phyloP scores from a whole-genome alignment of 2,888 invertebrate genomes.

The Ametastegia equiseti region DNA sequence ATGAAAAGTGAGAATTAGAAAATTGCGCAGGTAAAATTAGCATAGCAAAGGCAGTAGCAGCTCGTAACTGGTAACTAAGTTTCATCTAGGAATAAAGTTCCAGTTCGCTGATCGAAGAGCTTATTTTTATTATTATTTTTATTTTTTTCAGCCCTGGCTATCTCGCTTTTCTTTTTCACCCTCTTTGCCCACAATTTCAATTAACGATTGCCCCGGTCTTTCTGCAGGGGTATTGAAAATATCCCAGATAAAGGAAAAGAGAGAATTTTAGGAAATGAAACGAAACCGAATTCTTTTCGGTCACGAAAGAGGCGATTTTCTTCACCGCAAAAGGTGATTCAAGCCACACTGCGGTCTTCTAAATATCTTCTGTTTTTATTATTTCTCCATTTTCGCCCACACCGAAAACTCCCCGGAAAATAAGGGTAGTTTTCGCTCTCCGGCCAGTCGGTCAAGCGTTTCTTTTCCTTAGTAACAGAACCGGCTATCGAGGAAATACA shows the following conservation, averaged over 20 bases:
- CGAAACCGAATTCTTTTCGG: too few species aligned
- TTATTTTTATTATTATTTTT: not conserved
- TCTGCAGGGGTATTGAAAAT: too few species aligned
- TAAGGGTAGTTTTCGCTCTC: too few species aligned
- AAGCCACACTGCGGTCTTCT: not conserved
- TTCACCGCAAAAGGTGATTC: not conserved
- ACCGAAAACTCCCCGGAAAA: not conserved
- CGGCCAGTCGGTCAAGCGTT: too few species aligned
- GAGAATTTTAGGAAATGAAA: not conserved
- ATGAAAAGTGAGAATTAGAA: not conserved
- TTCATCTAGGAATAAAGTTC: not conserved
- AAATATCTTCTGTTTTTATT: slow-evolving; percentile 20
- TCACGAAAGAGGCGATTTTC: too few species aligned
- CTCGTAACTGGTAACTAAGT: not conserved
- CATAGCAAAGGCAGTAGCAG: not conserved
- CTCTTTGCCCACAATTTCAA: not conserved
- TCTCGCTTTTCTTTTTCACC: not conserved
- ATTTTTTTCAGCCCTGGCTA: not conserved
- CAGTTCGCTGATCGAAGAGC: not conserved
- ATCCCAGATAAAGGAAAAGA: not conserved
- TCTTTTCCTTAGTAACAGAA: not conserved
- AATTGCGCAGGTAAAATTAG: not conserved
- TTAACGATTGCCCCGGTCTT: not conserved
- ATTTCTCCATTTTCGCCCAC: slow-evolving; percentile 12
- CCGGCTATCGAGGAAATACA: slow-evolving; percentile 36